These are phyloP conservation scores for Lucilia sericata DNA, from an alignment of 1,140 invertebrate species.

Conservation along the genomic window DNA sequence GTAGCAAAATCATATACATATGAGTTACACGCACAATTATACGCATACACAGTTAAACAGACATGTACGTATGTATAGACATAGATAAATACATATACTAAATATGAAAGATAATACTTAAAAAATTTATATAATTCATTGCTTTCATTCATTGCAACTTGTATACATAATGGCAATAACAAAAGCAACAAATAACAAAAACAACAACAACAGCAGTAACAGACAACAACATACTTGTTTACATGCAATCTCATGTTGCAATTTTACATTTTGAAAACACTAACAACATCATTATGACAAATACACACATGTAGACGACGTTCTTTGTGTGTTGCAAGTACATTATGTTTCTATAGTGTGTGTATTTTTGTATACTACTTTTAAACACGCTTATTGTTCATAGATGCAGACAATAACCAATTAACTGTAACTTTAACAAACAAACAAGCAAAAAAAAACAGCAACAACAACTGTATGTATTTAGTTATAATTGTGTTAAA, in stretches of 20 bases:
- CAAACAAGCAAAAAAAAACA: neutral
- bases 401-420: constrained; percentile 10
- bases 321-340: neutral
- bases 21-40: neutral
- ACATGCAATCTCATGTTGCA: constrained; percentile 20
- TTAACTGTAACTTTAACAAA: constrained; percentile 9
- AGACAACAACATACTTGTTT: neutral
- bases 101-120: neutral
- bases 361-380: neutral
- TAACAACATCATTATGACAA: neutral
- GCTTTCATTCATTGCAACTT: too few relatives aligned
- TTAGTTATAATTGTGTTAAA: too few relatives aligned
- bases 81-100: neutral
- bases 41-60: neutral
- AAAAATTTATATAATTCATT: neutral
- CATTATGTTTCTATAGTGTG: neutral
- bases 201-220: neutral
- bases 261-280: constrained; percentile 10
- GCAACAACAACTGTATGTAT: too few relatives aligned
- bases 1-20: neutral
- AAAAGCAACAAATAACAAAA: neutral
- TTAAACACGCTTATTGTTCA: neutral
- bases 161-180: neutral
- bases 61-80: neutral
- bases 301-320: neutral